phyloP scores from a whole-genome alignment of 1,140 invertebrate species.

The Elysia chlorotica region DNA sequence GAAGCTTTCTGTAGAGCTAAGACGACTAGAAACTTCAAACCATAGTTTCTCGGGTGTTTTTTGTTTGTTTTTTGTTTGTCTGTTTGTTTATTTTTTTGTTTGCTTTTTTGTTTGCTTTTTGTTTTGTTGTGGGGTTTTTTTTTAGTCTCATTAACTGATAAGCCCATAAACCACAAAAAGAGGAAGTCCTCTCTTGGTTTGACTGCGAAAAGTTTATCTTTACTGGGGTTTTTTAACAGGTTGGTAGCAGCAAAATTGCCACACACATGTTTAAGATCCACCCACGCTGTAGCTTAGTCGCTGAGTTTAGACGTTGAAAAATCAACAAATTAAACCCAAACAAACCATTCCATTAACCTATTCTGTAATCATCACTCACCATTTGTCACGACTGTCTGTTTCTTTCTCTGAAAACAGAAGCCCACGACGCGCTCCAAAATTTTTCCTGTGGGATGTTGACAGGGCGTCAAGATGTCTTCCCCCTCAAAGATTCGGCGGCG shows the following conservation, averaged over 20 bases:
- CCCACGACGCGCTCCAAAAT: slow-evolving; percentile 60
- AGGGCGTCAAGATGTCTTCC: slow-evolving; percentile 49
- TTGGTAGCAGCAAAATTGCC: background rate
- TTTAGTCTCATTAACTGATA: too few relatives aligned
- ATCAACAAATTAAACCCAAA: background rate
- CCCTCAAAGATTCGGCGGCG: slow-evolving; percentile 39
- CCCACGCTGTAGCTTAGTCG: background rate
- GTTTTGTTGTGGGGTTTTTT: too few relatives aligned
- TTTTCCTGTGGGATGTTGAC: slow-evolving; percentile 62
- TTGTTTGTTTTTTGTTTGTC: too few relatives aligned
- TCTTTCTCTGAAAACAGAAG: slow-evolving; percentile 52
- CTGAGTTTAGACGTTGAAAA: background rate
- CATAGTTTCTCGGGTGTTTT: too few relatives aligned
- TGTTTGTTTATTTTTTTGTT: too few relatives aligned
- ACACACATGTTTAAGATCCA: background rate
- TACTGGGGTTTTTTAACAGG: too few relatives aligned
- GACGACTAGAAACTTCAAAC: background rate
- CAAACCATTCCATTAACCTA: background rate
- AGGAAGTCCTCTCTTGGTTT: too few relatives aligned
- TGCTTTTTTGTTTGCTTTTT: too few relatives aligned
- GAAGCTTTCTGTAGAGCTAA: background rate
- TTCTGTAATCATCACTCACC: background rate
- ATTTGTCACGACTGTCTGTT: too few relatives aligned
- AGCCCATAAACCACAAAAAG: too few relatives aligned
- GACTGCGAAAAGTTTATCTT: too few relatives aligned